phyloP scores from a whole-genome alignment of 2,888 invertebrate species.

The Lordiphosa andalusiaca region DNA sequence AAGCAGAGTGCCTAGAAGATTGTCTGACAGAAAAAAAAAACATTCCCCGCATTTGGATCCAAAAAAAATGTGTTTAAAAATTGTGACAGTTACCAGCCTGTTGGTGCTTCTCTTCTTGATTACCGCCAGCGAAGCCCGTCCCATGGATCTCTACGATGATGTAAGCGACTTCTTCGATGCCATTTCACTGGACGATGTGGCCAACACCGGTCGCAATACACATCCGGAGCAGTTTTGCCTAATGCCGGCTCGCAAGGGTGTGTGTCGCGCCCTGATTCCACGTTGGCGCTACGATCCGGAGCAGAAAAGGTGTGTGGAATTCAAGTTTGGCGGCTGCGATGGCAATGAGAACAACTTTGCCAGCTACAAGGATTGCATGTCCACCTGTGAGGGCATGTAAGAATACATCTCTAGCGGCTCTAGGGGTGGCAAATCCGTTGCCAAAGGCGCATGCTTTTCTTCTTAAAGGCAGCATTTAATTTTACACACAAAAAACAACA shows the following conservation, averaged over 20 bases:
- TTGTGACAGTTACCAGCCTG: constrained; percentile 21
- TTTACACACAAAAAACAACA: constrained; percentile 18
- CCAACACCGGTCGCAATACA: constrained; percentile 67
- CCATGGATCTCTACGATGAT: constrained; percentile 79
- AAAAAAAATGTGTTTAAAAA: constrained; percentile 39
- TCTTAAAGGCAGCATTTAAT: constrained; percentile 65
- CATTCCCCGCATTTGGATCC: neutral
- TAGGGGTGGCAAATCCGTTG: constrained; percentile 50
- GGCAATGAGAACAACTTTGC: constrained; percentile 83
- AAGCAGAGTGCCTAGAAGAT: constrained; percentile 9
- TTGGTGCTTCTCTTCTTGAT: constrained; percentile 32
- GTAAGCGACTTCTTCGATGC: constrained; percentile 79
- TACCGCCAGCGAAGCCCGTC: constrained; percentile 44
- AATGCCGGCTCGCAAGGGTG: constrained; percentile 79
- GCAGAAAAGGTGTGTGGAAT: constrained; percentile 81
- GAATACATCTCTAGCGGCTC: constrained; percentile 6
- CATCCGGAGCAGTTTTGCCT: constrained; percentile 78
- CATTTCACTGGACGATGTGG: constrained; percentile 76
- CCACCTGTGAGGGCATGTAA: constrained; percentile 81
- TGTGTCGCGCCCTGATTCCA: constrained; percentile 80
- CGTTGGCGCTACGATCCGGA: constrained; percentile 81
- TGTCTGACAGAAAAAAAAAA: constrained; percentile 3
- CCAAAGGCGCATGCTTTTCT: constrained; percentile 65
- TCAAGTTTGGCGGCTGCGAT: constrained; percentile 83
- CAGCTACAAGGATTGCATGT: constrained; percentile 81